These are phyloP conservation scores for Acleris cristana DNA, from an alignment of 2,888 invertebrate species.

Conservation along the genomic window DNA sequence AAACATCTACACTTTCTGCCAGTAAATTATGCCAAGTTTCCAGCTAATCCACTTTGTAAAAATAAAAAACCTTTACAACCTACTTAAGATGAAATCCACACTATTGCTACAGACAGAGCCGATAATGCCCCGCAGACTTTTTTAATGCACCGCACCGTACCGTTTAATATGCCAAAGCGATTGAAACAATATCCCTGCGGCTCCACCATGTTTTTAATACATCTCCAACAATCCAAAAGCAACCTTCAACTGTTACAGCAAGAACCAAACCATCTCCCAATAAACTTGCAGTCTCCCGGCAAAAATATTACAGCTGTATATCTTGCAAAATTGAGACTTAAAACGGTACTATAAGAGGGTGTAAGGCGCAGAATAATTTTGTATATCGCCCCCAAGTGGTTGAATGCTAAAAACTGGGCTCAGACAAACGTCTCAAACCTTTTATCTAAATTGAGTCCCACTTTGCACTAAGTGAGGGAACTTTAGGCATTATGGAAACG, in stretches of 20 bases:
- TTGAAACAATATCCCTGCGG: constrained; percentile 36
- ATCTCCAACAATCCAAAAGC: not conserved
- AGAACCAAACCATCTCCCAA: constrained; percentile 15
- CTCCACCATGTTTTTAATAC: not conserved
- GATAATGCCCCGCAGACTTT: constrained; percentile 17
- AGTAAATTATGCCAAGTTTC: too few relatives aligned
- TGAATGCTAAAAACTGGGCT: constrained; percentile 39
- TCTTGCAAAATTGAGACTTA: constrained; percentile 26
- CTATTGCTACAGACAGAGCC: constrained; percentile 1
- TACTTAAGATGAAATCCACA: constrained; percentile 4
- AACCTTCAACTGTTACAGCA: constrained; percentile 15
- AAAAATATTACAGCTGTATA: constrained; percentile 12
- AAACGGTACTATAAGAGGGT: constrained; percentile 9
- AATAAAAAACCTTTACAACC: not conserved
- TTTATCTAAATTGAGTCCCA: constrained; percentile 57
- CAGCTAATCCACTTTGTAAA: not conserved
- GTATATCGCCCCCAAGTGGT: constrained; percentile 29
- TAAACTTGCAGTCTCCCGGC: constrained; percentile 12
- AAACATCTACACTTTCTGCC: too few relatives aligned
- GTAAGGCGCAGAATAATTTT: constrained; percentile 19
- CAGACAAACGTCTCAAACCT: constrained; percentile 52
- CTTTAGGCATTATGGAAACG: constrained; percentile 43
- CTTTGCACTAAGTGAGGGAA: constrained; percentile 49
- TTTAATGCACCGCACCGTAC: constrained; percentile 21
- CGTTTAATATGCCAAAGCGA: constrained; percentile 37